Conservation (phyloP, 2,888 invertebrate species). For the Aleiodes leptofemur region DNA sequence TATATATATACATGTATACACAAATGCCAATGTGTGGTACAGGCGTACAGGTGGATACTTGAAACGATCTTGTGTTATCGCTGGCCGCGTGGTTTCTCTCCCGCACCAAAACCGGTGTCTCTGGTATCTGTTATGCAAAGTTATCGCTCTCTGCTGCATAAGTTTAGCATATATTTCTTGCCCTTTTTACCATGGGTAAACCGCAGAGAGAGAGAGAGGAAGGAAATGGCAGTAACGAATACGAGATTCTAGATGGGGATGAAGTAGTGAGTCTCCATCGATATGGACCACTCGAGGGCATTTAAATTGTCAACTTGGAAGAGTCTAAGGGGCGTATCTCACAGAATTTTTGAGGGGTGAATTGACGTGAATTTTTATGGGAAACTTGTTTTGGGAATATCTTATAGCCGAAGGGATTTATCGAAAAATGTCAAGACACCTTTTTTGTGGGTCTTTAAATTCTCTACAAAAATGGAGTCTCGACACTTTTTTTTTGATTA, state of each 20-base stretch:
- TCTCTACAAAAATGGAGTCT: too few species aligned
- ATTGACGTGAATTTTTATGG: too few species aligned
- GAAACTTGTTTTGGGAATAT: too few species aligned
- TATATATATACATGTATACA: slow-evolving; percentile 41
- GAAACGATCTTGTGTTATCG: slow-evolving; percentile 53
- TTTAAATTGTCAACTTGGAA: too few species aligned
- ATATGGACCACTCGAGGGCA: too few species aligned
- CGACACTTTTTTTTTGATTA: too few species aligned
- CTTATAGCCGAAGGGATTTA: too few species aligned
- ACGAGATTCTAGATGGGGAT: slow-evolving; percentile 3
- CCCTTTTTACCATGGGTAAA: slow-evolving; percentile 56
- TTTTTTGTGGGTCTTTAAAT: too few species aligned
- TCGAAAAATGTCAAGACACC: too few species aligned
- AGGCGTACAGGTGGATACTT: slow-evolving; percentile 50
- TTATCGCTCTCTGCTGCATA: slow-evolving; percentile 62
- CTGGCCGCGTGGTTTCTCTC: slow-evolving; percentile 64
- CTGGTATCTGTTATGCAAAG: slow-evolving; percentile 65
- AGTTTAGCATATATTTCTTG: slow-evolving; percentile 68
- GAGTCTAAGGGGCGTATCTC: too few species aligned
- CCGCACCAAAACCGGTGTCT: slow-evolving; percentile 62
- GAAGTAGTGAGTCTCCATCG: neutral
- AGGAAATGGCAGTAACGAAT: slow-evolving; percentile 29
- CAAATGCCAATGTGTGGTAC: slow-evolving; percentile 32
- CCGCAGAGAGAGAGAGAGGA: slow-evolving; percentile 50
- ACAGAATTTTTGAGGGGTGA: too few species aligned